Evolutionary conservation across 2,888 invertebrate species (phyloP).

Genomic region (Pristionchus arcanus): DNA sequence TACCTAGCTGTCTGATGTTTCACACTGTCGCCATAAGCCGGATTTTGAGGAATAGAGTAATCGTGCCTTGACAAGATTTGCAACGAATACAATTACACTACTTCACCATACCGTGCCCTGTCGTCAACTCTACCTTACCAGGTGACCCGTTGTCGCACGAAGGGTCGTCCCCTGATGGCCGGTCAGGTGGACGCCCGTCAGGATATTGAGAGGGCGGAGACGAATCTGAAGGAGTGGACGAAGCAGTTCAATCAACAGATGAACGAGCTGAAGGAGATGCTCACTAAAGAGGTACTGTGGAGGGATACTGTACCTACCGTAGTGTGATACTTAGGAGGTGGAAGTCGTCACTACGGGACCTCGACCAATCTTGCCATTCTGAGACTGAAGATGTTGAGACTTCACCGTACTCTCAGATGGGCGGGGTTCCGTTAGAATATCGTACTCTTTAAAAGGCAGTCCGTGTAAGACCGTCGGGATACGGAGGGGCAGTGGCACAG

Average conservation of each 20-base stretch:
- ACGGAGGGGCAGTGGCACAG: no score
- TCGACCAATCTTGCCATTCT: no score
- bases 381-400: no score
- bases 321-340: no score
- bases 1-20: background rate
- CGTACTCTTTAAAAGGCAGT: no score
- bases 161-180: constrained; percentile 16
- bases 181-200: constrained; percentile 11
- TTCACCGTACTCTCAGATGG: no score
- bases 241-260: constrained; percentile 21
- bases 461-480: no score
- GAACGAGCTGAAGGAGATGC: background rate
- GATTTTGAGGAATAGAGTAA: background rate
- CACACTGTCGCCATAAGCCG: background rate
- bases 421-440: no score
- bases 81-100: no score
- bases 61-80: no score
- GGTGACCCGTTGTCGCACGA: constrained; percentile 31
- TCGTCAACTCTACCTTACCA: background rate
- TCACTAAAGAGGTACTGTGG: background rate
- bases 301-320: background rate
- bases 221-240: constrained; percentile 41
- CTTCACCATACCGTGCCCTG: no score
- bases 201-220: constrained; percentile 37
- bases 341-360: no score